phyloP scores from a whole-genome alignment of 1,140 invertebrate species.

The Megathymus violae region DNA sequence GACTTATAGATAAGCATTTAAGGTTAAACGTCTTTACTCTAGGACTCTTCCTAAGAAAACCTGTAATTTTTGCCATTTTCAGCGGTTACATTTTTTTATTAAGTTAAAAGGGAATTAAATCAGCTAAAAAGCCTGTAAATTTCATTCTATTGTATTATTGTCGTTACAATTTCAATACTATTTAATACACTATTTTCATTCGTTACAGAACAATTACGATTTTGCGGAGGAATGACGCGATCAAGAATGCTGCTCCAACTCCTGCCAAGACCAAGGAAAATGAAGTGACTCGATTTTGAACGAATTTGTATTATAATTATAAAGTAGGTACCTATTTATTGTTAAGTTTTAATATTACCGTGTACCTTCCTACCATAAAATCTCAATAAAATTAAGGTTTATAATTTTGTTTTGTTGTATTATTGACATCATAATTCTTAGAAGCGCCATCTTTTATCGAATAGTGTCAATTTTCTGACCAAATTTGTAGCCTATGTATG shows the following conservation, averaged over 20 bases:
- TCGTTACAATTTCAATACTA: too few relatives aligned
- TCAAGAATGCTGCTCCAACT: conserved; percentile 30
- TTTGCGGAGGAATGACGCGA: conserved; percentile 60
- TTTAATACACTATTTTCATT: too few relatives aligned
- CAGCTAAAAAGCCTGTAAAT: too few relatives aligned
- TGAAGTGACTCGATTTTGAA: conserved; percentile 71
- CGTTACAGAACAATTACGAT: conserved; percentile 67
- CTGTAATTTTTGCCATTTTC: too few relatives aligned
- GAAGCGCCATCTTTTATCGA: not conserved
- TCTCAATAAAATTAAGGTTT: conserved; percentile 76
- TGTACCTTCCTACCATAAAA: conserved; percentile 57
- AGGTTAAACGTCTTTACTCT: too few relatives aligned
- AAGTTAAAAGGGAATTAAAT: too few relatives aligned
- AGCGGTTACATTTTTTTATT: too few relatives aligned
- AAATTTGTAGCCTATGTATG: too few relatives aligned
- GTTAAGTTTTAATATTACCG: conserved; percentile 56
- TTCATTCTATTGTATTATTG: too few relatives aligned
- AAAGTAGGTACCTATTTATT: conserved; percentile 48
- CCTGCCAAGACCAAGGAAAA: conserved; percentile 57
- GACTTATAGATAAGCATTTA: too few relatives aligned
- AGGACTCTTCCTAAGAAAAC: too few relatives aligned
- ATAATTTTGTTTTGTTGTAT: conserved; percentile 35
- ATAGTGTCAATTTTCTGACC: too few relatives aligned
- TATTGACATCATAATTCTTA: not conserved
- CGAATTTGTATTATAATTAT: conserved; percentile 39